Base-by-base conservation (phyloP, 1,140 invertebrate species). In the Scaptodrosophila lebanonensis region DNA sequence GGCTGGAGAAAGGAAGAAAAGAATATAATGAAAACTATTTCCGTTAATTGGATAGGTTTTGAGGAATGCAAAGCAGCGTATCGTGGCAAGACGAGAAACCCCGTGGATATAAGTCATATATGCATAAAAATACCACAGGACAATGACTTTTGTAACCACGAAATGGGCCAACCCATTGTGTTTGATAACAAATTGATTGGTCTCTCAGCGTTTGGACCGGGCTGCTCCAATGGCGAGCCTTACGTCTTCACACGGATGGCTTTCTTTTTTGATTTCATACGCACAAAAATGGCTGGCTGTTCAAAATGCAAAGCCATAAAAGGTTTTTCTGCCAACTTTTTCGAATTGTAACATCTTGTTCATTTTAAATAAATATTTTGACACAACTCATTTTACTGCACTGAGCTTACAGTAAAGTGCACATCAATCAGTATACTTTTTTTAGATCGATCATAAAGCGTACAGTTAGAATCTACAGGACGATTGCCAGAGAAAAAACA, bases 191-290 rank as follows among this genome's bases (percentile, higher is more conserved):
- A 20, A 8, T 33, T 54, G 7, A 32, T 30, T 15, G 51, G 51
- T 12, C 13, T 54, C 0, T 4, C 11, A 6, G 47, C 32, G 15
- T 16, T 20, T n/a, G 42, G 42, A 9, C 11, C 33, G 0, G 9
- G 8, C 7, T 39, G 52, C 1, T 8, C 6, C 25, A n/a, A 17
- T 17, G 33, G 42, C 8, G 3, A 33, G 2, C 52, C 52, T 2
- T 22, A 9, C 20, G 12, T 54, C 2, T 32, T 15, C 20, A 25
- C 52, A 3, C 12, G 20, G n/a, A 45, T 45, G 5, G 12, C 32
- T 1, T 47, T 29, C 16, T 54, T 20, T 8, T 20, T 9, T 8
- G 52, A 54, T 18, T 47, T 54, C n/a, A 47, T 54, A 17, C 11
- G 33, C 7, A 39, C 33, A 3, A 47, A 30, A 20, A 29, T 7